Conservation (phyloP, 1,140 invertebrate species). For the Drosophila chauvacae region DNA sequence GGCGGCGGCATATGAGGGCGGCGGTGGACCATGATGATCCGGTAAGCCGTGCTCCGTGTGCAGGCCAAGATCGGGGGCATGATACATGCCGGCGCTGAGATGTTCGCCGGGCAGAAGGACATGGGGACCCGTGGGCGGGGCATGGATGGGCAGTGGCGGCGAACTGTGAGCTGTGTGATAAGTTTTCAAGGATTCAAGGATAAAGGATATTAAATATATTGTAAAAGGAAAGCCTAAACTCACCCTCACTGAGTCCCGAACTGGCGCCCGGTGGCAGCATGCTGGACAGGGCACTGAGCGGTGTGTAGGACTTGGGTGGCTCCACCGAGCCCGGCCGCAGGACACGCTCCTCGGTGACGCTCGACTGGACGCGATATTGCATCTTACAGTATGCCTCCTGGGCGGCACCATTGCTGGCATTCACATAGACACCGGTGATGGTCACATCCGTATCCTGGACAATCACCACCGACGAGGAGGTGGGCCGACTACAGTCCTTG, state of each 20-base stretch:
- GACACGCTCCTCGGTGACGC: slow-evolving; percentile 83
- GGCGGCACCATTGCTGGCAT: slow-evolving; percentile 89
- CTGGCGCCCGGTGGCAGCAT: slow-evolving; percentile 92
- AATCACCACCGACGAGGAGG: slow-evolving; percentile 87
- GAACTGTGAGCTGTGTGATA: slow-evolving; percentile 60
- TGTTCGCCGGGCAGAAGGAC: slow-evolving; percentile 62
- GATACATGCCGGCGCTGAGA: slow-evolving; percentile 75
- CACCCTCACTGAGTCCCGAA: slow-evolving; percentile 68
- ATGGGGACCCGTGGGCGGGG: slow-evolving; percentile 49
- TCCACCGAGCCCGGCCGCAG: slow-evolving; percentile 90
- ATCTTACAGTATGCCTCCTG: slow-evolving; percentile 93
- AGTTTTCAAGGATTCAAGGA: rapidly evolving
- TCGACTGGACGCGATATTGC: slow-evolving; percentile 88
- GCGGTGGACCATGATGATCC: slow-evolving; percentile 76
- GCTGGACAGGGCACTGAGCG: slow-evolving; percentile 92
- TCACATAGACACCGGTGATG: slow-evolving; percentile 92
- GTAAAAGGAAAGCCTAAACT: slow-evolving; percentile 12
- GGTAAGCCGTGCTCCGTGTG: slow-evolving; percentile 75
- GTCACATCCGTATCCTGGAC: slow-evolving; percentile 94
- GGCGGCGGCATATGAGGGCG: slow-evolving; percentile 71
- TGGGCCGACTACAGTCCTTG: slow-evolving; percentile 79
- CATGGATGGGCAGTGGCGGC: slow-evolving; percentile 62
- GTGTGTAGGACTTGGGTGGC: slow-evolving; percentile 92
- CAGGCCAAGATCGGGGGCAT: slow-evolving; percentile 74
- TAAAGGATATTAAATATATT: background rate